These are phyloP conservation scores for Drosophila sproati DNA, from an alignment of 1,140 invertebrate species.

Conservation along the genomic window DNA sequence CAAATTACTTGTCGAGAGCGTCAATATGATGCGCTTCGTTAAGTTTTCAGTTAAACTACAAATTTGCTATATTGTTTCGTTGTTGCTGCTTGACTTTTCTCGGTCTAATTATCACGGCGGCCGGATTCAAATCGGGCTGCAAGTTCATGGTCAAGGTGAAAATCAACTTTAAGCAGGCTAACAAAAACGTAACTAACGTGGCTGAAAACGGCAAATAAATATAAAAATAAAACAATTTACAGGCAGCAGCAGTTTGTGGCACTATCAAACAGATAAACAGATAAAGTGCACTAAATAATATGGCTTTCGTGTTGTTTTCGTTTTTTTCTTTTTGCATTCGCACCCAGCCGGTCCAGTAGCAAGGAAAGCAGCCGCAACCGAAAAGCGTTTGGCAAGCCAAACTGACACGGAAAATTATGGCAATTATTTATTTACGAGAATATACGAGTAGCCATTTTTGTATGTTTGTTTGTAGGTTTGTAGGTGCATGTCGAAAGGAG, in stretches of 20 bases:
- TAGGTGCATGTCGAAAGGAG: background rate
- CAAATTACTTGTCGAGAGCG: constrained; percentile 33
- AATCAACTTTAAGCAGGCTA: constrained; percentile 33
- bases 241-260: constrained; percentile 24
- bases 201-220: background rate
- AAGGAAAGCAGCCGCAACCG: constrained; percentile 41
- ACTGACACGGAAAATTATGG: constrained; percentile 71
- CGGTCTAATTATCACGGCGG: background rate
- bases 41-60: constrained; percentile 14
- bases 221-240: constrained; percentile 14
- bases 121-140: background rate
- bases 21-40: constrained; percentile 38
- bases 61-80: constrained; percentile 10
- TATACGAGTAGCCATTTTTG: background rate
- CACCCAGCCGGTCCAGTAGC: constrained; percentile 49
- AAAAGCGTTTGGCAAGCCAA: constrained; percentile 54
- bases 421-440: constrained; percentile 51
- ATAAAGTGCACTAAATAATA: constrained; percentile 51
- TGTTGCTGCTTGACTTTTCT: constrained; percentile 11
- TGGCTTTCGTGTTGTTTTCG: constrained; percentile 27
- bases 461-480: constrained; percentile 19
- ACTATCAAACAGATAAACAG: constrained; percentile 36
- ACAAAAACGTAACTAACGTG: constrained; percentile 3
- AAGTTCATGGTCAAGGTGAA: constrained; percentile 74
- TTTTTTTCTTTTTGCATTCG: constrained; percentile 9